phyloP scores from a whole-genome alignment of 2,888 invertebrate genomes.

The Caenorhabditis uteleia region DNA sequence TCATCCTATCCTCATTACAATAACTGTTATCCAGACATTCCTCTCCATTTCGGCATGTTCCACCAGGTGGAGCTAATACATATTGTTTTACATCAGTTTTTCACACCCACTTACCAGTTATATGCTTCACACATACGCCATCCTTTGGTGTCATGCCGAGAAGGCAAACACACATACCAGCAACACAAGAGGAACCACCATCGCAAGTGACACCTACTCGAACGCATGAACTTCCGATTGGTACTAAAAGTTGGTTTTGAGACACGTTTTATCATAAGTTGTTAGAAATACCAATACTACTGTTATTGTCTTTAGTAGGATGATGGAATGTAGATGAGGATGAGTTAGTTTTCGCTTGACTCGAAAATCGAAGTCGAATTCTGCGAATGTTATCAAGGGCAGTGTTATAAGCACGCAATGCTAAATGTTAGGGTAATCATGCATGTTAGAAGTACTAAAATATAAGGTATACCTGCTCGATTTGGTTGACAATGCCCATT shows the following conservation, averaged over 20 bases:
- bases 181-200: constrained; percentile 63
- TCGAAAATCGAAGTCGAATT: constrained; percentile 30
- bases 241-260: constrained; percentile 39
- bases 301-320: neutral
- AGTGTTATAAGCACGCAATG: constrained; percentile 28
- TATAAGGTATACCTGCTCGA: constrained; percentile 56
- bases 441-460: neutral
- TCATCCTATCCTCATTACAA: constrained; percentile 46
- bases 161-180: constrained; percentile 65
- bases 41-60: constrained; percentile 55
- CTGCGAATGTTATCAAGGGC: constrained; percentile 32
- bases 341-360: constrained; percentile 22
- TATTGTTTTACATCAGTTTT: neutral
- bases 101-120: constrained; percentile 43
- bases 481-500: constrained; percentile 66
- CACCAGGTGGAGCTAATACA: constrained; percentile 57
- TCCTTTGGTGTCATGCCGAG: constrained; percentile 41
- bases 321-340: neutral
- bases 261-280: constrained; percentile 11
- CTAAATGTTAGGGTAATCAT: constrained; percentile 2
- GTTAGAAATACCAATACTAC: no score
- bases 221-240: constrained; percentile 58
- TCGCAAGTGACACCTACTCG: constrained; percentile 59
- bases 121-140: constrained; percentile 40
- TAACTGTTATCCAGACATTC: constrained; percentile 50